phyloP scores from a whole-genome alignment of 2,888 invertebrate genomes.

The Margaritifera margaritifera region DNA sequence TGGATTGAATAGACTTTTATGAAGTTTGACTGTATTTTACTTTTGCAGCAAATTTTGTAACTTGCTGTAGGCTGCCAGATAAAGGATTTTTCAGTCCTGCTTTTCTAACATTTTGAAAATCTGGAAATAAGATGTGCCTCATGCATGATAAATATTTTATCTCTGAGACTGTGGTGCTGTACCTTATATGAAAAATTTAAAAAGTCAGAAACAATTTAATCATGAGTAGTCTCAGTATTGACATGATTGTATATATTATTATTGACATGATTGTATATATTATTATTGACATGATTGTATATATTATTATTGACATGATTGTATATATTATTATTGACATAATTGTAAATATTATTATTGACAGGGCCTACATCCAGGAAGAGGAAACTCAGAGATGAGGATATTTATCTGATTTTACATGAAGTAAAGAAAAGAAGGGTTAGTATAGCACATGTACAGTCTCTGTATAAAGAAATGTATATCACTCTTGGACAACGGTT shows the following conservation, averaged over 20 bases:
- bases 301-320: neutral
- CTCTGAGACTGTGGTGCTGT: too few species aligned
- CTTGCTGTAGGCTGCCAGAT: too few species aligned
- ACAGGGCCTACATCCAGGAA: conserved; percentile 6
- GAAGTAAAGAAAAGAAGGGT: conserved; percentile 18
- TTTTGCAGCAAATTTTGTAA: too few species aligned
- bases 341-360: neutral
- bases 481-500: conserved; percentile 14
- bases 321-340: conserved; percentile 1
- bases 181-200: neutral
- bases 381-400: conserved; percentile 12
- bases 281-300: neutral
- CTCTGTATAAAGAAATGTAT: too few species aligned
- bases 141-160: too few species aligned
- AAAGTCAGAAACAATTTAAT: neutral
- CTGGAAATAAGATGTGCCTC: too few species aligned
- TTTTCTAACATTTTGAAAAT: too few species aligned
- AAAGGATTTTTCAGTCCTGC: too few species aligned
- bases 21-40: too few species aligned
- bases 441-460: neutral
- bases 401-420: conserved; percentile 8
- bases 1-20: too few species aligned
- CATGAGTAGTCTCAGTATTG: neutral
- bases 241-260: neutral
- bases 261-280: neutral